Evolutionary conservation across 2,888 invertebrate genomes (phyloP), one percentile per base, ranked within the genome.

Genomic region (Ormyrus nitidulus): DNA sequence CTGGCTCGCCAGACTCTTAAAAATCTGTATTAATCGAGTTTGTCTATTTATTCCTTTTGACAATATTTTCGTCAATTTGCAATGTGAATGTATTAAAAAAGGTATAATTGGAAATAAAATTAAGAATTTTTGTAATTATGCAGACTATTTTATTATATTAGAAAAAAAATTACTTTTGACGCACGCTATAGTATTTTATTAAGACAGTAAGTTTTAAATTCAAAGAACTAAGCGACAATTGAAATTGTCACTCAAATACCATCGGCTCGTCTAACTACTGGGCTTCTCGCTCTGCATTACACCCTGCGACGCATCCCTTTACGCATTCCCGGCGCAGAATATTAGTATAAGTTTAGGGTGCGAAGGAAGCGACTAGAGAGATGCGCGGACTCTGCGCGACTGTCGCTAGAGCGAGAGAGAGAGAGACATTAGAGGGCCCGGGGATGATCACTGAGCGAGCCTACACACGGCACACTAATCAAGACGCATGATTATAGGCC

Each of bases 401-500:
- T 62, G 66, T 11, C 44, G 62, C 64, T 11, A 3, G 49, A 13
- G 13, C 4, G 58, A 64, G 19, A 19, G 19, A 19, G 19, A 19
- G 13, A 19, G 61, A 85, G 84, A 87, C 89, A 89, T 89, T 89
- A 90, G 87, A 88, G 87, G 84, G 80, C 72, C 85, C 83, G 84
- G 85, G 86, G 88, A 89, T 90, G 89, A 90, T 90, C 89, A 90
- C 89, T 89, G 88, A 89, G 89, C 87, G 64, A 44, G 54, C 44
- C 49, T 44, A 44, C 59, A 76, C 84, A 77, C 85, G 84, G 86
- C 87, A 88, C 89, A 89, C 89, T 90, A 90, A 91, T 91, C 90
- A 89, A 90, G 90, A 89, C 87, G 86, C 89, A 90, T 89, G 90
- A 90, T 90, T 90, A 90, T 89, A 91, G 90, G 87, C 88, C 89